Evolutionary conservation across 2,797 vertebrate species (phyloP), one percentile per base, ranked within the genome.

Genomic region (Sandelia bainsii): DNA sequence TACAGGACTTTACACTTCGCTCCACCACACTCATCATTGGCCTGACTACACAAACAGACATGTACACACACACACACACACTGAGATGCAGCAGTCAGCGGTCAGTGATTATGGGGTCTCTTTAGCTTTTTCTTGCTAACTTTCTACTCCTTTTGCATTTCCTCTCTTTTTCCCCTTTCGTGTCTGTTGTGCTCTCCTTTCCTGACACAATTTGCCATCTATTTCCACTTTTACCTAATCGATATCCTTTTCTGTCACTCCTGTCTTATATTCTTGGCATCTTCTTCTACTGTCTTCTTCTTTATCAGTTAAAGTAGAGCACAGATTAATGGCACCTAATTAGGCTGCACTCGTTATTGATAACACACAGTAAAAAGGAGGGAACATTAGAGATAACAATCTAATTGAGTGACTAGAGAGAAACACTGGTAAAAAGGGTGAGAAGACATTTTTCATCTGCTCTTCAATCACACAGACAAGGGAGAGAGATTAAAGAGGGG

Each of bases 1-100:
- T 94, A 95, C 83, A 87, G 89, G 93, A 96, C 92, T 90, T 83
- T 81, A 93, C 89, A 91, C 79, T 89, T 93, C 79, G 81, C 85
- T 89, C 88, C 84, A 83, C 83, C 81, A 79, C 85, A 83, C 83
- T 89, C 82, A 84, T 82, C 87, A 82, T 19, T 81, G 79, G 72
- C 62, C 63, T 66, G 69, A 67, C 63, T 52, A 77, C 66, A 71
- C 79, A 68, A 50, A 56, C 49, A 49, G 68, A 59, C 68, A 37
- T 62, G 68, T 51, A 60, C 53, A 60, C 52, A 53, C 71, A 53
- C 34, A 52, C 72, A 53, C 37, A 56, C 62, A 62, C 25, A 58
- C 53, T 51, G 50, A 69, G 45, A 56, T 58, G 50, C 40, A 61
- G 46, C 44, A n/a, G n/a, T n/a, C n/a, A 69, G 44, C 7, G 45